A percentile compares a stretch with the other conserved stretches of the same genome.
phyloP scores from a whole-genome alignment of 2,888 invertebrate species.

The Aelia acuminata region DNA sequence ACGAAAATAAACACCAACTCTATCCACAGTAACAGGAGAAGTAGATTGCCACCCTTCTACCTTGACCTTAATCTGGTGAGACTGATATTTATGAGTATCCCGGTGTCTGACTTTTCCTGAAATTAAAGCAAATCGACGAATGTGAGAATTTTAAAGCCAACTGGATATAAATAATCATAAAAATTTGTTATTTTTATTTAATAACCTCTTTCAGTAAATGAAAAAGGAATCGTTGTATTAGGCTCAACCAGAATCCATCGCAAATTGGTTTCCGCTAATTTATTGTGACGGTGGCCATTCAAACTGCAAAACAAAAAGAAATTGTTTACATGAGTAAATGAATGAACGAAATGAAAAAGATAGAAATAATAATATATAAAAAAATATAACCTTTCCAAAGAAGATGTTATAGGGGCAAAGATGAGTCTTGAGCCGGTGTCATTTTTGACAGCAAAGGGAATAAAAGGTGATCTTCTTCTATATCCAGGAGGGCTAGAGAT shows the following conservation, averaged over 20 bases:
- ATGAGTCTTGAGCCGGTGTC: constrained; percentile 88
- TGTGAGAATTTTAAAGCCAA: not conserved
- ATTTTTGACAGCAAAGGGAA: constrained; percentile 94
- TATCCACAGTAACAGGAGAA: constrained; percentile 93
- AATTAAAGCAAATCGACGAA: not conserved
- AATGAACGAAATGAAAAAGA: not conserved
- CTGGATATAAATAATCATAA: not conserved
- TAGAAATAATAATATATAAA: not conserved
- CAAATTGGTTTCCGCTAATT: constrained; percentile 68
- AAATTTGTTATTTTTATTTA: constrained; percentile 60
- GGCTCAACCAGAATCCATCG: constrained; percentile 83
- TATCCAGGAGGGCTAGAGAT: constrained; percentile 74
- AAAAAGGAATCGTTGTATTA: constrained; percentile 86
- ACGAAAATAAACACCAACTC: constrained; percentile 95
- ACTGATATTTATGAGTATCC: constrained; percentile 82
- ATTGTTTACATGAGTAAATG: too few species aligned
- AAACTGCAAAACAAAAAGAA: constrained; percentile 63
- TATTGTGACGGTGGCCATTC: constrained; percentile 61
- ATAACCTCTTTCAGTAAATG: constrained; percentile 82
- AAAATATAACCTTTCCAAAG: constrained; percentile 72
- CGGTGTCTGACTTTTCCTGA: constrained; percentile 77
- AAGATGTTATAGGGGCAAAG: constrained; percentile 87
- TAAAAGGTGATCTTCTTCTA: constrained; percentile 88
- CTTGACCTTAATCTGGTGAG: constrained; percentile 90
- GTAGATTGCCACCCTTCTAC: constrained; percentile 92